These are phyloP conservation scores for Trogon surrucura DNA, from an alignment of 2,113 vertebrate species.

Conservation along the genomic window DNA sequence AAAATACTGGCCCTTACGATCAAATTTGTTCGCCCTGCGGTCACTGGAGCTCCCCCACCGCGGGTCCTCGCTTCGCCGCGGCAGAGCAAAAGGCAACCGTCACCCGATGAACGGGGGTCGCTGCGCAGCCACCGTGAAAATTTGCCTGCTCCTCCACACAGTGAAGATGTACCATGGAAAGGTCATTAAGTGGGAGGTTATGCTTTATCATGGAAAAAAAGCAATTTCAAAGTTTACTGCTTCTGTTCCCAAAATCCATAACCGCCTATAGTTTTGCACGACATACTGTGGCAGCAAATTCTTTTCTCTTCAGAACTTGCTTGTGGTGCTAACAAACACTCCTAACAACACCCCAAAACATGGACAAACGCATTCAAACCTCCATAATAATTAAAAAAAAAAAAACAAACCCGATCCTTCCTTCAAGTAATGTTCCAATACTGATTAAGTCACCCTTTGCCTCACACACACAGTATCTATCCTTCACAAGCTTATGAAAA, in stretches of 20 bases:
- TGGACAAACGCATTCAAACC: slow-evolving; percentile 65
- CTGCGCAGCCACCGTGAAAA: not conserved
- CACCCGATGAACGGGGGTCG: not conserved
- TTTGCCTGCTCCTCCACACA: slow-evolving; percentile 23
- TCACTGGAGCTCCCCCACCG: not conserved
- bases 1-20: slow-evolving; percentile 55
- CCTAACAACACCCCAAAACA: slow-evolving; percentile 42
- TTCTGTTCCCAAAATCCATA: slow-evolving; percentile 49
- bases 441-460: slow-evolving; percentile 55
- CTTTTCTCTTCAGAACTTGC: slow-evolving; percentile 29
- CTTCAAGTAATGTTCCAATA: slow-evolving; percentile 81
- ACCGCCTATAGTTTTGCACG: not conserved
- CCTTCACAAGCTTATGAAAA: slow-evolving; percentile 46
- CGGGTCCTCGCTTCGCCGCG: not conserved
- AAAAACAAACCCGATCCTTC: slow-evolving; percentile 50
- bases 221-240: slow-evolving; percentile 14
- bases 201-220: not conserved
- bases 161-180: slow-evolving; percentile 57
- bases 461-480: slow-evolving; percentile 30
- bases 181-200: not conserved
- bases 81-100: not conserved
- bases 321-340: slow-evolving; percentile 62
- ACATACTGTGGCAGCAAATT: not conserved
- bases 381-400: slow-evolving; percentile 29
- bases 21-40: not conserved